phyloP scores from a whole-genome alignment of 2,113 vertebrate genomes.

The Symphodus melops region DNA sequence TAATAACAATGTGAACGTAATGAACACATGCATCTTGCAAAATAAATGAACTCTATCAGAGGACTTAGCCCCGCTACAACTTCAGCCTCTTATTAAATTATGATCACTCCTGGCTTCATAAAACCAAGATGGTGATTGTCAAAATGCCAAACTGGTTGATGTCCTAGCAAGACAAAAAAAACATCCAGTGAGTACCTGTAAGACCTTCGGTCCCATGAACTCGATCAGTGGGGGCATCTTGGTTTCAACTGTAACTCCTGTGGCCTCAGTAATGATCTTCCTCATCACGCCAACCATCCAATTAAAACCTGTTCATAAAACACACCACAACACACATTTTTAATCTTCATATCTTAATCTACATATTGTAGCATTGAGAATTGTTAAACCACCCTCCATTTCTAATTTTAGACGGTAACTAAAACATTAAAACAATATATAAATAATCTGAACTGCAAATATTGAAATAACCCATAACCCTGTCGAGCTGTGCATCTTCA shows the following conservation, averaged over 20 bases:
- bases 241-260: constrained; percentile 15
- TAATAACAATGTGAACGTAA: too few species aligned
- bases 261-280: constrained; percentile 60
- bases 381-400: neutral
- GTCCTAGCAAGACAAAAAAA: neutral
- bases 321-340: neutral
- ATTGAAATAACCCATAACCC: too few species aligned
- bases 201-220: constrained; percentile 59
- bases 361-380: neutral
- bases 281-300: constrained; percentile 75
- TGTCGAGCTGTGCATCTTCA: too few species aligned
- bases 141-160: too few species aligned
- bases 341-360: neutral
- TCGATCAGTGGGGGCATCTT: constrained; percentile 65
- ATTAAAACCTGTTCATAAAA: constrained; percentile 70
- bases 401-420: neutral
- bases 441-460: too few species aligned
- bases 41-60: too few species aligned
- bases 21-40: too few species aligned
- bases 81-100: too few species aligned
- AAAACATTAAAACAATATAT: neutral
- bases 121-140: too few species aligned
- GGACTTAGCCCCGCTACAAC: too few species aligned
- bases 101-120: too few species aligned
- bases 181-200: constrained; percentile 48